Base-by-base conservation (phyloP, 2,888 invertebrate species). In the Epinotia bilunana region DNA sequence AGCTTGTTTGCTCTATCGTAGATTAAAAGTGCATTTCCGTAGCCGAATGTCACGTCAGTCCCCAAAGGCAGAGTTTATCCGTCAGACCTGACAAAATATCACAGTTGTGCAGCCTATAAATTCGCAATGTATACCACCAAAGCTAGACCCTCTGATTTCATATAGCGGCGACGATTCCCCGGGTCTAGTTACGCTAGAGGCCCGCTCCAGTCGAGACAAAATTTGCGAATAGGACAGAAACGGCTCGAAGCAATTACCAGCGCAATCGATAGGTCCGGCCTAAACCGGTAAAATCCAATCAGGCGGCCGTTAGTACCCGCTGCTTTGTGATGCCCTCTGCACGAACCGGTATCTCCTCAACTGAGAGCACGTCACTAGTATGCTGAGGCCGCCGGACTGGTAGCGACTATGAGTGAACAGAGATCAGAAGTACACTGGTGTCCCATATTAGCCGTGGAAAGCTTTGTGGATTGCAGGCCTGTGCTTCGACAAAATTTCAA, bases 271-370 rank as follows among this genome's bases (percentile, higher is more conserved):
- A 58, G 57, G 23, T 63, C 64, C 49, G 64, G 46, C 20, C 23
- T 13, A 46, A 46, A 64, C 63, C 43, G 64, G 69, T 70, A 74
- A 74, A 74, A 74, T 74, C 69, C 74, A 74, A 74, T 74, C 74
- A 74, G 69, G n/a, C 46, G n/a, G n/a, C 65, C 43, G 64, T 72
- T 72, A 49, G 57, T 49, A 43, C 39, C 23, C n/a, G 7, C 46
- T 64, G 64, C 64, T 64, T 64, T 64, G 49, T 49, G 64, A 18
- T 63, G 20, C 12, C 13, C 46, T 43, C 63, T 64, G 49, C 49
- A 23, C 46, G 46, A 13, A 18, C 5, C 63, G 63, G 20, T 46
- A 39, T 46, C 7, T 33, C 61, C n/a, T 53, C 53, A n/a, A n/a
- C 53, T n/a, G 39, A 39, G 39, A n/a, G 53, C n/a, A n/a, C 53